phyloP scores from a whole-genome alignment of 2,113 vertebrate genomes.

The Serilophus lunatus region DNA sequence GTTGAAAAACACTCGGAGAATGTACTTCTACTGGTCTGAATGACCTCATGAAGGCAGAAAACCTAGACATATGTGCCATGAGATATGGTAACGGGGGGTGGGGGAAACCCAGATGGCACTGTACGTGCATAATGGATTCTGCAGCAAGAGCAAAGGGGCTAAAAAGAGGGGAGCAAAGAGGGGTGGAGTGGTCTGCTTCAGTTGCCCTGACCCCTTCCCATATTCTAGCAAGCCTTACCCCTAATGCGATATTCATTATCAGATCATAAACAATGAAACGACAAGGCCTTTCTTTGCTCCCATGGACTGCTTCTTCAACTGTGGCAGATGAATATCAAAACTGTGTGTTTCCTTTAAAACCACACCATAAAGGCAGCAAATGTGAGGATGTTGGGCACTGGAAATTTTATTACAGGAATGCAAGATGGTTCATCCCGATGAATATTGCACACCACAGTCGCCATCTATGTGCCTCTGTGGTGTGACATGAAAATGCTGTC shows the following conservation, averaged over 20 bases:
- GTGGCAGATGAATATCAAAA: background rate
- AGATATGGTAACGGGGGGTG: background rate
- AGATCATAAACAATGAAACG: background rate
- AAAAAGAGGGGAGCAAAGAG: background rate
- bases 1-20: background rate
- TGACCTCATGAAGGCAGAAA: background rate
- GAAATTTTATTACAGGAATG: background rate
- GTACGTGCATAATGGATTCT: background rate
- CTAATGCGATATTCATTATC: background rate
- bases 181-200: background rate
- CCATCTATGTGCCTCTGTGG: background rate
- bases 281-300: background rate
- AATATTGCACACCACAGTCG: background rate
- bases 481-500: background rate
- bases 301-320: background rate
- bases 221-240: background rate
- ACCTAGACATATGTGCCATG: conserved; percentile 9
- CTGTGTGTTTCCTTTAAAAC: background rate
- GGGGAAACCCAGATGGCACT: conserved; percentile 12
- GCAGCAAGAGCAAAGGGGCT: background rate
- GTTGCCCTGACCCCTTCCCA: background rate
- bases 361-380: background rate
- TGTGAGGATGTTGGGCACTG: background rate
- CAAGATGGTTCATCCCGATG: background rate
- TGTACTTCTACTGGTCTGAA: background rate